These are phyloP conservation scores for Anguilla marmorata DNA, from an alignment of 2,797 vertebrate genomes.

Conservation along the genomic window DNA sequence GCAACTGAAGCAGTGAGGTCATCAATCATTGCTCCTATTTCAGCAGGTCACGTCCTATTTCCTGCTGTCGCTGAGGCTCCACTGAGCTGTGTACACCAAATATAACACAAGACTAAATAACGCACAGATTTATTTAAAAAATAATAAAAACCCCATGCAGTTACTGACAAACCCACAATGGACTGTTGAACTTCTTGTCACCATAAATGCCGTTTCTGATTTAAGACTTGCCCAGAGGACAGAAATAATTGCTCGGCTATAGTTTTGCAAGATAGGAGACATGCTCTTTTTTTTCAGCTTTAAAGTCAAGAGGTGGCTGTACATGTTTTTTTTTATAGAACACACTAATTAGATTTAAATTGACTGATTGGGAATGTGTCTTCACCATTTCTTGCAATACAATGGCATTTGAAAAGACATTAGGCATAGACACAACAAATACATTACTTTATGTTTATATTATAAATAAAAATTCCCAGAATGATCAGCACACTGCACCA, in stretches of 20 bases:
- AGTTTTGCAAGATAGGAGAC: conserved; percentile 3
- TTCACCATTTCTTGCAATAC: not conserved
- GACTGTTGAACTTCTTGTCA: conserved; percentile 15
- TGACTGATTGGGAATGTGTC: not conserved
- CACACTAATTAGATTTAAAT: not conserved
- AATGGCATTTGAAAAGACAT: not conserved
- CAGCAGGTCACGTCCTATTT: not conserved
- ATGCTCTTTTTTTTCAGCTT: not conserved
- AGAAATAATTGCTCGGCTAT: conserved; percentile 34
- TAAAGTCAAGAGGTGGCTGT: not conserved
- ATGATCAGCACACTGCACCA: not conserved
- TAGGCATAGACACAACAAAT: not conserved
- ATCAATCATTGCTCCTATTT: not conserved
- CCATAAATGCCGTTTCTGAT: conserved; percentile 27
- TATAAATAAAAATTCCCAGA: not conserved
- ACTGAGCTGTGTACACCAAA: not conserved
- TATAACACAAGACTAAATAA: not conserved
- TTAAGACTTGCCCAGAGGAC: conserved; percentile 32
- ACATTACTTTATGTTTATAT: not conserved
- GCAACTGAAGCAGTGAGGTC: not conserved
- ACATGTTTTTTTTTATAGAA: not conserved
- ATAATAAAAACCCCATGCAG: not conserved
- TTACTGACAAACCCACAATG: conserved; percentile 9
- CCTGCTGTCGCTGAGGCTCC: not conserved
- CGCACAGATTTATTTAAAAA: not conserved